phyloP scores from a whole-genome alignment of 2,113 vertebrate species.

The Meles meles region DNA sequence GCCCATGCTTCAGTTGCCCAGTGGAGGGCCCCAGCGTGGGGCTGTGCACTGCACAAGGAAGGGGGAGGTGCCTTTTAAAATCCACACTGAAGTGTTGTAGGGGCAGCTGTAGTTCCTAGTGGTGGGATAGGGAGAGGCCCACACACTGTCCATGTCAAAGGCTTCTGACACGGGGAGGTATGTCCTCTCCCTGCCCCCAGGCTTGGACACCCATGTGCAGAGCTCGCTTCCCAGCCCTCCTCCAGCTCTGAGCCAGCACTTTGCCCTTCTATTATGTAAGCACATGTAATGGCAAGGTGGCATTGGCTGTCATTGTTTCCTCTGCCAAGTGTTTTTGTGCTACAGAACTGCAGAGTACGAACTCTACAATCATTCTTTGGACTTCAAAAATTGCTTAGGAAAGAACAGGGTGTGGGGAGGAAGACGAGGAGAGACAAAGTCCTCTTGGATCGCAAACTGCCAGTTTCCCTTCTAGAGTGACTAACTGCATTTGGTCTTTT shows the following conservation, averaged over 20 bases:
- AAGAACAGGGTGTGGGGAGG: not conserved
- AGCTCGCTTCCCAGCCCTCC: not conserved
- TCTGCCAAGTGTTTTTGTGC: slow-evolving; percentile 50
- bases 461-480: not conserved
- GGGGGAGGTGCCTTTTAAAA: not conserved
- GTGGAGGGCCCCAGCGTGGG: not conserved
- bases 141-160: not conserved
- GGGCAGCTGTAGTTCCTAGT: not conserved
- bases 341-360: not conserved
- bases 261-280: slow-evolving; percentile 40
- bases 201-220: not conserved
- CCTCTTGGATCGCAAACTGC: not conserved
- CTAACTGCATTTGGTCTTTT: slow-evolving; percentile 8
- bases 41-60: not conserved
- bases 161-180: not conserved
- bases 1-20: not conserved
- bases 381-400: slow-evolving; percentile 51
- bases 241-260: slow-evolving; percentile 27
- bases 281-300: not conserved
- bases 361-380: not conserved
- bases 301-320: slow-evolving; percentile 20
- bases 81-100: not conserved
- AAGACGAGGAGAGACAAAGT: slow-evolving; percentile 4
- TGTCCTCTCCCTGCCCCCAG: not conserved
- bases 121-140: not conserved